phyloP scores from a whole-genome alignment of 2,113 vertebrate genomes.

The Paralichthys olivaceus region DNA sequence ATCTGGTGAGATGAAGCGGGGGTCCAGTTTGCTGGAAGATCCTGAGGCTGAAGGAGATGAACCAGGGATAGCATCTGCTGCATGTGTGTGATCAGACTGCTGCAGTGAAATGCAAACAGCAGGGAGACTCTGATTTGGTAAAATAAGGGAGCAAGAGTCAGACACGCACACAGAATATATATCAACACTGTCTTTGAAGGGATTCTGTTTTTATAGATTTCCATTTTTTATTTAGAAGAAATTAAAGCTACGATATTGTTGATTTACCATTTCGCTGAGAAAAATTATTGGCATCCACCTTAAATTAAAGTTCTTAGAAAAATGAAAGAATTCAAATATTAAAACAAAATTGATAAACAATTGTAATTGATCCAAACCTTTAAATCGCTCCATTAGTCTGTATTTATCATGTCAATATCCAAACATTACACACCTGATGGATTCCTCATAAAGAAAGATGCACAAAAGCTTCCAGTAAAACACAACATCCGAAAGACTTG shows the following conservation, averaged over 20 bases:
- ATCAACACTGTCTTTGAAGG: neutral
- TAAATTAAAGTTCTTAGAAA: neutral
- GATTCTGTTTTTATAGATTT: neutral
- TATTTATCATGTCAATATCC: neutral
- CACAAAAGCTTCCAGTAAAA: conserved; percentile 33
- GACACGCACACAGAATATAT: neutral
- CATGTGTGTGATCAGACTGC: conserved; percentile 45
- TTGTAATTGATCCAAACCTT: neutral
- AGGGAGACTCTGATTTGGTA: neutral
- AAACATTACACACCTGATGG: conserved; percentile 10
- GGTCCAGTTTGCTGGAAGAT: conserved; percentile 42
- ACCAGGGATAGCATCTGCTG: conserved; percentile 39
- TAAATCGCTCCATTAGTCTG: neutral
- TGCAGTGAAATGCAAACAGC: conserved; percentile 22
- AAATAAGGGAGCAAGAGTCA: neutral
- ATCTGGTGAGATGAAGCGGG: conserved; percentile 68
- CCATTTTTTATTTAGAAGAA: neutral
- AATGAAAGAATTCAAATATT: neutral
- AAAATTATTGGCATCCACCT: neutral
- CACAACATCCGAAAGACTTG: conserved; percentile 42
- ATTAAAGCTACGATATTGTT: neutral
- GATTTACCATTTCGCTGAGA: too few species aligned
- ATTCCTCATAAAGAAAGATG: conserved; percentile 9
- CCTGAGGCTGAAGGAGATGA: conserved; percentile 47
- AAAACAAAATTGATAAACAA: neutral